phyloP scores from a whole-genome alignment of 2,797 vertebrate genomes.

The Sebastiscus tertius region DNA sequence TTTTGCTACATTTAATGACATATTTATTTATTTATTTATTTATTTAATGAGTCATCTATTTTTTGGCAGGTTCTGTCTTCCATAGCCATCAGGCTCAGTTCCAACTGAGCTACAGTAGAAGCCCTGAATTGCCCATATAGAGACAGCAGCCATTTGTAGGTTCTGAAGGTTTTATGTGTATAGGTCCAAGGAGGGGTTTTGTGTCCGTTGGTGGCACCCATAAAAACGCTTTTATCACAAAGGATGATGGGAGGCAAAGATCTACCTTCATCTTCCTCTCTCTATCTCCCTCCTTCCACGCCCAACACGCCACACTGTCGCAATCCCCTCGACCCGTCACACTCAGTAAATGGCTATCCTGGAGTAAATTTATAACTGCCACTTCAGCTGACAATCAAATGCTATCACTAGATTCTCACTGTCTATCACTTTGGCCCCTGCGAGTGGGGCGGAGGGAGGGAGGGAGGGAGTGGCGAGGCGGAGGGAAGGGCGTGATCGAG shows the following conservation, averaged over 20 bases:
- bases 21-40: no score
- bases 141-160: no score
- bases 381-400: constrained; percentile 86
- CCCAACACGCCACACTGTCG: constrained; percentile 48
- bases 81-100: not conserved
- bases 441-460: constrained; percentile 52
- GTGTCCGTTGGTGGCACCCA: constrained; percentile 58
- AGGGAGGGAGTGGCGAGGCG: constrained; percentile 32
- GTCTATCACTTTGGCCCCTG: constrained; percentile 79
- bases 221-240: constrained; percentile 78
- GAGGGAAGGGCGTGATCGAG: constrained; percentile 22
- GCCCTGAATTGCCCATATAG: no score
- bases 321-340: constrained; percentile 66
- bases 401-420: constrained; percentile 82
- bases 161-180: constrained; percentile 35
- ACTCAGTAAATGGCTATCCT: constrained; percentile 80
- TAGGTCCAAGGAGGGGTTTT: constrained; percentile 5
- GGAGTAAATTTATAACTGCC: constrained; percentile 86
- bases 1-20: no score
- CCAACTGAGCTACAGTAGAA: not conserved
- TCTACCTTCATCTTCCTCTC: constrained; percentile 54
- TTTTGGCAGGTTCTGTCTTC: no score
- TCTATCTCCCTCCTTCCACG: constrained; percentile 21
- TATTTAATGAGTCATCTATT: no score
- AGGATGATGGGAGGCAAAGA: constrained; percentile 77